Percentiles rank a stretch among this genome's conserved stretches.
phyloP scores from a whole-genome alignment of 2,113 vertebrate species.

The Tautogolabrus adspersus region DNA sequence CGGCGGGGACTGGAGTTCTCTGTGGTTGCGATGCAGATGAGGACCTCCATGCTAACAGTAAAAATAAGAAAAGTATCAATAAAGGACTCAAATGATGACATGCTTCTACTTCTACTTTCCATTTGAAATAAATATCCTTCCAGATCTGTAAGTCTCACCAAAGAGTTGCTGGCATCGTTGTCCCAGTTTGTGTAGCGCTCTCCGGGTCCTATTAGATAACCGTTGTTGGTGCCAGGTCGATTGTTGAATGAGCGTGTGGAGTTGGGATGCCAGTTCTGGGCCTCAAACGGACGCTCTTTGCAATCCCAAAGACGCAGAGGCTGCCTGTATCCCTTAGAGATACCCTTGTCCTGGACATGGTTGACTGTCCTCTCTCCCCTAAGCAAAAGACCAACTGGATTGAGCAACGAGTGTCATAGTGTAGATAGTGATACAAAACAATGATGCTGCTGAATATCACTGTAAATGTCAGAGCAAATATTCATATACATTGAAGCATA shows the following conservation, averaged over 20 bases:
- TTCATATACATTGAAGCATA: neutral
- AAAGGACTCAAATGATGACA: slow-evolving; percentile 4
- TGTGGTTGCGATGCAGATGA: slow-evolving; percentile 84
- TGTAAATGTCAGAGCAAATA: neutral
- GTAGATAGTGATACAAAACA: neutral
- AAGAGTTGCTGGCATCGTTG: slow-evolving; percentile 74
- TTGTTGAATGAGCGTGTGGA: slow-evolving; percentile 77
- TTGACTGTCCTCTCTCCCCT: slow-evolving; percentile 82
- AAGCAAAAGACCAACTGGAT: slow-evolving; percentile 23
- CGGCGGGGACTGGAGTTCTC: slow-evolving; percentile 79
- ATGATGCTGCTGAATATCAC: neutral
- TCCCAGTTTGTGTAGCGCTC: slow-evolving; percentile 81
- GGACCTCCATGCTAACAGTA: slow-evolving; percentile 73
- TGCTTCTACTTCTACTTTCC: neutral
- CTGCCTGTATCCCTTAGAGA: slow-evolving; percentile 83
- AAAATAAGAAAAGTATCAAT: neutral
- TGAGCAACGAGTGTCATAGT: slow-evolving; percentile 6
- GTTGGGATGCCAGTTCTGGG: slow-evolving; percentile 86
- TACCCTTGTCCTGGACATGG: slow-evolving; percentile 84
- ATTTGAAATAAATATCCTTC: neutral
- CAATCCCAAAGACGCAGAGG: slow-evolving; percentile 86
- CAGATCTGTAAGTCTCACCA: slow-evolving; percentile 65
- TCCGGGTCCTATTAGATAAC: slow-evolving; percentile 76
- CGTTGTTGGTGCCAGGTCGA: slow-evolving; percentile 75
- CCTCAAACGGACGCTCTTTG: slow-evolving; percentile 85